These are phyloP conservation scores for Hirudinaria manillensis DNA, from an alignment of 2,888 invertebrate genomes.

Conservation along the genomic window DNA sequence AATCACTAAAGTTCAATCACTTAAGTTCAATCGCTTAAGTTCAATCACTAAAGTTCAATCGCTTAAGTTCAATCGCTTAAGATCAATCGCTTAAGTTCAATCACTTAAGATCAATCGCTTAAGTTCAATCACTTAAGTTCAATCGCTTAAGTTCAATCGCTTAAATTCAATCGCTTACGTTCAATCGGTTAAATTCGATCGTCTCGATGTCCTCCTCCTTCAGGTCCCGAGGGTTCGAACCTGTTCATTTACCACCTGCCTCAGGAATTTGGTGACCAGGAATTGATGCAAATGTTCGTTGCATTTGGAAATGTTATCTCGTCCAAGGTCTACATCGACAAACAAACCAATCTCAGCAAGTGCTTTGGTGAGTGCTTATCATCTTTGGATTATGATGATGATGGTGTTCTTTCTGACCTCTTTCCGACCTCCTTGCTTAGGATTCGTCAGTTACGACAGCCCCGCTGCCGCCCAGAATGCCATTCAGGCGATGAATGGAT, in stretches of 20 bases:
- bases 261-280: constrained; percentile 94
- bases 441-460: constrained; percentile 99
- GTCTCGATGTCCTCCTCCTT: neutral
- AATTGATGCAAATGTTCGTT: constrained; percentile 90
- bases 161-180: too few species aligned
- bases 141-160: too few species aligned
- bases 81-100: too few species aligned
- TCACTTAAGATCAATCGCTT: too few species aligned
- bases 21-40: too few species aligned
- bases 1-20: too few species aligned
- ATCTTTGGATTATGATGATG: too few species aligned
- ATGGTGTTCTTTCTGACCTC: too few species aligned
- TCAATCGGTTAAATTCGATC: neutral
- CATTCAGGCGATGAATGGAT: constrained; percentile 99
- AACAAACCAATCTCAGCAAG: constrained; percentile 97
- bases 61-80: too few species aligned
- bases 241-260: constrained; percentile 99
- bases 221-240: constrained; percentile 94
- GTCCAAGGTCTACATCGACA: constrained; percentile 99
- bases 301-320: constrained; percentile 97
- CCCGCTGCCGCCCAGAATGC: constrained; percentile 93
- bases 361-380: constrained; percentile 66
- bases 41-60: too few species aligned
- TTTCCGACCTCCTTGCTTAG: too few species aligned
- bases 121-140: too few species aligned